phyloP scores from a whole-genome alignment of 1,140 invertebrate species.

The Drosophila nannoptera region DNA sequence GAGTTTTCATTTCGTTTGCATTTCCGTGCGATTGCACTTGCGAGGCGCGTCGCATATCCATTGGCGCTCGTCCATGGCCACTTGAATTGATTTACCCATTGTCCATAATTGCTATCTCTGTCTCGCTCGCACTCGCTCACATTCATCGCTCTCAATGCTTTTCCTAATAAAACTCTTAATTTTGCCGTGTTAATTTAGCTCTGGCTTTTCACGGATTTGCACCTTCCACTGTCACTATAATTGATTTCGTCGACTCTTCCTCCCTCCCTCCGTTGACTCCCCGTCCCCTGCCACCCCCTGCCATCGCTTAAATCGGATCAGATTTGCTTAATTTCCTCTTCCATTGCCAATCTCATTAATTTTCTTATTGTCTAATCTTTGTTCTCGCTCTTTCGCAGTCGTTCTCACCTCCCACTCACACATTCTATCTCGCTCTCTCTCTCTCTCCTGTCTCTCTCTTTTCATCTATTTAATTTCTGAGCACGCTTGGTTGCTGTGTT shows the following conservation, averaged over 20 bases:
- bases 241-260: neutral
- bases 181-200: neutral
- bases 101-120: neutral
- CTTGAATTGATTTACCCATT: slow-evolving; percentile 46
- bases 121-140: neutral
- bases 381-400: neutral
- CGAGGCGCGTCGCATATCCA: slow-evolving; percentile 50
- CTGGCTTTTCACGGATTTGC: neutral
- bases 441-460: neutral
- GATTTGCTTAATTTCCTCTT: neutral
- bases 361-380: slow-evolving; percentile 5
- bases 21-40: slow-evolving; percentile 63
- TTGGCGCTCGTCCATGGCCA: slow-evolving; percentile 10
- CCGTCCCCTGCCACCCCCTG: too few relatives aligned
- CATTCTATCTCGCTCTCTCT: neutral
- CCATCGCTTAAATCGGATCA: too few relatives aligned
- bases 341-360: slow-evolving; percentile 44
- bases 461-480: neutral
- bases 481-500: slow-evolving; percentile 23
- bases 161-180: neutral
- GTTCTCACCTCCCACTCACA: too few relatives aligned
- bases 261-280: neutral
- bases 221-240: too few relatives aligned
- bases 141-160: neutral
- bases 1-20: slow-evolving; percentile 43